A percentile compares a stretch with the other conserved stretches of the same genome.
These are phyloP conservation scores for Macrotus californicus DNA, from an alignment of 2,113 vertebrate species.

Conservation along the genomic window DNA sequence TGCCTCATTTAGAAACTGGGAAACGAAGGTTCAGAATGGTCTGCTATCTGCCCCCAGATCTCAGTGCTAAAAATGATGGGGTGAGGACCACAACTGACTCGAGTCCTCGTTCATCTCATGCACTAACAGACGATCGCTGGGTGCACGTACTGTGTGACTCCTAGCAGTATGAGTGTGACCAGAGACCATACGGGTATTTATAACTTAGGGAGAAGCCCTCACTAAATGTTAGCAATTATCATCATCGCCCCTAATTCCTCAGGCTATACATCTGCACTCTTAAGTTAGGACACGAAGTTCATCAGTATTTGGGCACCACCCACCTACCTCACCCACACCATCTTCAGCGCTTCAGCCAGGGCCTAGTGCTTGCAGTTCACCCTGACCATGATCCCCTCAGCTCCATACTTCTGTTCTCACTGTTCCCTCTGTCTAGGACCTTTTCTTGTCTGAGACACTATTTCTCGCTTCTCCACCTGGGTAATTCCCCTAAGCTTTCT, in stretches of 20 bases:
- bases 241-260: background rate
- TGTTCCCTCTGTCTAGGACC: background rate
- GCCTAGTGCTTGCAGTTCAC: background rate
- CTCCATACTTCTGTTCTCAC: background rate
- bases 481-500: background rate
- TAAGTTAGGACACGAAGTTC: background rate
- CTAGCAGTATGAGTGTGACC: rapidly evolving
- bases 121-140: background rate
- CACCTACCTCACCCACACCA: background rate
- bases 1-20: background rate
- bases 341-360: background rate
- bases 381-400: background rate
- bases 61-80: background rate
- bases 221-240: background rate
- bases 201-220: background rate
- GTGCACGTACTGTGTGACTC: rapidly evolving
- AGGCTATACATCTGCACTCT: background rate
- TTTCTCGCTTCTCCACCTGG: background rate
- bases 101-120: too few relatives aligned
- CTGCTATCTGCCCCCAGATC: background rate
- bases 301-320: background rate
- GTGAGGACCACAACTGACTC: background rate
- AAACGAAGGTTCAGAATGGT: background rate
- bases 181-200: background rate
- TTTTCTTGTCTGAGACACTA: background rate